Conservation (phyloP, 2,888 invertebrate genomes). For the Watsonalla cultraria region DNA sequence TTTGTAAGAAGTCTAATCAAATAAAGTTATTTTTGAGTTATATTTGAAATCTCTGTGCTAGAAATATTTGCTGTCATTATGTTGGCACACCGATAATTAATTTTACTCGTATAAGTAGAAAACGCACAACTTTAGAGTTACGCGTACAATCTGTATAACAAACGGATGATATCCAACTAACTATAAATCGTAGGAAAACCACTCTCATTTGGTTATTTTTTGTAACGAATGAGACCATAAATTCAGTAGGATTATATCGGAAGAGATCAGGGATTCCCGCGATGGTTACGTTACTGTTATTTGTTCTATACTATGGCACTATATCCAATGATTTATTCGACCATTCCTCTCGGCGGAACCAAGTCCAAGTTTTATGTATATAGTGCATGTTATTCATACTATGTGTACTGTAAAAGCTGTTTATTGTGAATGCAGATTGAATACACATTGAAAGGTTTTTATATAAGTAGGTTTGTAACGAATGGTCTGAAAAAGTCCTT, state of each 20-base stretch:
- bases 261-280: neutral
- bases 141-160: no score
- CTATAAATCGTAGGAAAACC: neutral
- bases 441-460: neutral
- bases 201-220: neutral
- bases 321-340: neutral
- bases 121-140: no score
- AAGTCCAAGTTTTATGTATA: neutral
- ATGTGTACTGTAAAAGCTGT: neutral
- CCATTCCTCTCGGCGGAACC: neutral
- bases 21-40: no score
- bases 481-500: no score
- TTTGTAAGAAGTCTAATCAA: no score
- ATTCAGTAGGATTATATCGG: conserved; percentile 7
- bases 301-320: neutral
- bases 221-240: conserved; percentile 7
- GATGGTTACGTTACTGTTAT: conserved; percentile 1
- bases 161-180: neutral
- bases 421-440: neutral
- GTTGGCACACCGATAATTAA: no score
- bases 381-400: neutral
- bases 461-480: no score
- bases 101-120: no score
- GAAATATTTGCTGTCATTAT: no score
- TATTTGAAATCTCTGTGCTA: no score